A percentile compares a stretch with the other conserved stretches of the same genome.
Conservation (phyloP, 2,113 vertebrate genomes). For the Myrmecobius fasciatus region DNA sequence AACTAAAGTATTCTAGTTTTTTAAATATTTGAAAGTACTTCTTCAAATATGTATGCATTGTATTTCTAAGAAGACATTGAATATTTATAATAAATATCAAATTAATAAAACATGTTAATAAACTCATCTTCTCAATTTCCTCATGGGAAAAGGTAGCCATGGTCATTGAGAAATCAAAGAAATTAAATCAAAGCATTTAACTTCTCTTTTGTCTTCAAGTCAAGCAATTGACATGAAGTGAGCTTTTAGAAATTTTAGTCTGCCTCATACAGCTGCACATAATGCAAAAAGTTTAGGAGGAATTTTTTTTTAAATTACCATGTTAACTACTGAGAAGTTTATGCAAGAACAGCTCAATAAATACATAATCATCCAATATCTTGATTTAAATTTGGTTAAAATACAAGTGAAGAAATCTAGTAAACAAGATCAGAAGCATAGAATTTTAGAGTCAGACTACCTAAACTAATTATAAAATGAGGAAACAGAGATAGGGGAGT, state of each 20-base stretch:
- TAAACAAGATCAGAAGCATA: too few relatives aligned
- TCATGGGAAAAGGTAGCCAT: slow-evolving; percentile 45
- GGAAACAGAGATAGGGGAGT: slow-evolving; percentile 23
- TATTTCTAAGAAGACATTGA: slow-evolving; percentile 59
- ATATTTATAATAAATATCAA: slow-evolving; percentile 60
- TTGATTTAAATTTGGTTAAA: slow-evolving; percentile 35
- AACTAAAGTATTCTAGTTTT: slow-evolving; percentile 49
- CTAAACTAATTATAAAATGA: background rate
- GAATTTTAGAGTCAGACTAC: background rate
- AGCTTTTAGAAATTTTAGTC: slow-evolving; percentile 1
- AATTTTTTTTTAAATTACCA: background rate
- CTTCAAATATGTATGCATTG: slow-evolving; percentile 63
- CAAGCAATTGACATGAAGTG: slow-evolving; percentile 22
- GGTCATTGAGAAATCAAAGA: slow-evolving; percentile 40
- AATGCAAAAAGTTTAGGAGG: slow-evolving; percentile 34
- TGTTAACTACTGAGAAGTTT: background rate
- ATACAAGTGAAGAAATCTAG: slow-evolving; percentile 41
- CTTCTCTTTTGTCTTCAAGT: slow-evolving; percentile 41
- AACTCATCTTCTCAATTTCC: slow-evolving; percentile 63
- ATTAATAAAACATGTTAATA: slow-evolving; percentile 44
- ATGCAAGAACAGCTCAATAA: slow-evolving; percentile 32
- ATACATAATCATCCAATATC: slow-evolving; percentile 17
- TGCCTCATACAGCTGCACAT: slow-evolving; percentile 29
- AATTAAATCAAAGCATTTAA: slow-evolving; percentile 59
- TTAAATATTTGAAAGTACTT: slow-evolving; percentile 60